Base-by-base conservation (phyloP, 2,888 invertebrate genomes). In the Antheraea assamensis region DNA sequence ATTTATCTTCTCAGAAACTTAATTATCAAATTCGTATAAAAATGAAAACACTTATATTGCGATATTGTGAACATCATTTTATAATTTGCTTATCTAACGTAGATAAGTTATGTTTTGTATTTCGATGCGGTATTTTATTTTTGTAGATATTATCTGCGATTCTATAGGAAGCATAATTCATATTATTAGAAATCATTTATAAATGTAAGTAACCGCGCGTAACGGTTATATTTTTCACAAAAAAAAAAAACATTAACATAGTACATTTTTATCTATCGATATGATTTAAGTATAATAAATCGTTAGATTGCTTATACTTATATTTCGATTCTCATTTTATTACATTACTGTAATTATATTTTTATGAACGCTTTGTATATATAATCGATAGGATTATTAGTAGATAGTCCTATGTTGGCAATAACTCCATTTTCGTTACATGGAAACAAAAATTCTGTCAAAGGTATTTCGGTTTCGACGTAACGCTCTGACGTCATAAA, bases 31-130 rank as follows among this genome's bases (percentile, higher is more conserved):
- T 66, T 66, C 31, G 30, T 35, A 68, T 68, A 35, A 35, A 5
- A 17, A 1, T 68, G 68, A 68, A 35, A 68, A n/a, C 68, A 68
- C 68, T 68, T 31, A 35, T n/a, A n/a, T n/a, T 35, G 35, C 0
- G 68, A 68, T 68, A 68, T n/a, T n/a, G 10, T 24, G 24, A 15
- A 70, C 68, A 55, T 35, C 17, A 31, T 24, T 72, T 72, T 68
- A 24, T 68, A 70, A 72, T 72, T 72, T 49, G 1, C 68, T 55
- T 17, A 72, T 70, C 72, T 70, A n/a, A 55, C 55, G 35, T 72
- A 55, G 61, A 64, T 64, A 64, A 64, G 19, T 27, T 61, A 61
- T 27, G 27, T 61, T 61, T 61, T 61, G 27, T 27, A 10, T 64
- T 64, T 64, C 17, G 61, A 19, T 30, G 30, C 30, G 17, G 30